A percentile compares a stretch with the other conserved stretches of the same genome.
phyloP scores from a whole-genome alignment of 2,113 vertebrate genomes.

The Etheostoma cragini region DNA sequence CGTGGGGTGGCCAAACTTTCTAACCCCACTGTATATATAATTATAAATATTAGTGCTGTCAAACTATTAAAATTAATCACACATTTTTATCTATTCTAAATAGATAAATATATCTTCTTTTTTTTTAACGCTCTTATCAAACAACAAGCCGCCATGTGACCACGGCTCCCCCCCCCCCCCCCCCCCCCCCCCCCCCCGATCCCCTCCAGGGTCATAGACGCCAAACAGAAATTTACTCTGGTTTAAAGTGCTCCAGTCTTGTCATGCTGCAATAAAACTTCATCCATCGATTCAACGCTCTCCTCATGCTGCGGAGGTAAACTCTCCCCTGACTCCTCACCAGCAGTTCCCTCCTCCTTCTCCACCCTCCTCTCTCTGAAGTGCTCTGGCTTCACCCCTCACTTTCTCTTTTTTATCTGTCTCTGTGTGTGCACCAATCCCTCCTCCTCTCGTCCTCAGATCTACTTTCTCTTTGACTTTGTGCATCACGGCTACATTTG shows the following conservation, averaged over 20 bases:
- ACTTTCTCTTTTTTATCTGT: slow-evolving; percentile 4
- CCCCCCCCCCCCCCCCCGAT: no score
- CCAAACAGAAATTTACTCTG: no score
- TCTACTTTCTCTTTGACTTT: slow-evolving; percentile 8
- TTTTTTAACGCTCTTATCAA: no score
- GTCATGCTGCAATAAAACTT: background rate
- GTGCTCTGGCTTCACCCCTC: background rate
- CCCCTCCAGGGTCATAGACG: no score
- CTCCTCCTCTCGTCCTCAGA: background rate
- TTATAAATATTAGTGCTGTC: no score
- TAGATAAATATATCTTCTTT: no score
- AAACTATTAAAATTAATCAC: no score
- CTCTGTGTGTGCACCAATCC: background rate
- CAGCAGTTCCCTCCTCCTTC: background rate
- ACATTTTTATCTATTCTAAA: no score
- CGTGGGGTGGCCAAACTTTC: no score
- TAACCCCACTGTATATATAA: no score
- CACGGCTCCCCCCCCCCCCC: no score
- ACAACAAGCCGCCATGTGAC: no score
- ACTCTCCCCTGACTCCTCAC: slow-evolving; percentile 7
- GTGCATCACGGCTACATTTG: background rate
- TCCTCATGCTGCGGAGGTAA: slow-evolving; percentile 11
- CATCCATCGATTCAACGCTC: background rate
- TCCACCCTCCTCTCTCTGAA: slow-evolving; percentile 27
- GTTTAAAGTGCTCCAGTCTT: background rate